A percentile compares a stretch with the other conserved stretches of the same genome.
phyloP scores from a whole-genome alignment of 2,113 vertebrate species.

The Mastomys natalensis region DNA sequence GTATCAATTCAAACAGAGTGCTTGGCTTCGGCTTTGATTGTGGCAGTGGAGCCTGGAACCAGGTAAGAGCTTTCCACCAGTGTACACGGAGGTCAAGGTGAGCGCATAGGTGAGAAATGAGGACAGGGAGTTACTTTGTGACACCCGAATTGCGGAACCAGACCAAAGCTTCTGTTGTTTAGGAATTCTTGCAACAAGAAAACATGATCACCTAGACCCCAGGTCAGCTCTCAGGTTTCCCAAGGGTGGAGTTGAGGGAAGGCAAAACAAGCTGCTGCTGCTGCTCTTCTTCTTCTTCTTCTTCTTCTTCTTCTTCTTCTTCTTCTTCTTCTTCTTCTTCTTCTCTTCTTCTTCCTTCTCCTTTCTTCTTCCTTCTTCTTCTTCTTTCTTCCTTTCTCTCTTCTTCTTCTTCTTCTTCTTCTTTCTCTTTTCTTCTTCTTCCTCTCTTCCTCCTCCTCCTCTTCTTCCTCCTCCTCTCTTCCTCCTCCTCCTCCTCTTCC shows the following conservation, averaged over 20 bases:
- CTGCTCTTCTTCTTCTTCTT: rapidly evolving
- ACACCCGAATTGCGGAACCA: not conserved
- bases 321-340: rapidly evolving
- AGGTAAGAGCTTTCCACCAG: not conserved
- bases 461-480: too few species aligned
- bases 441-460: too few species aligned
- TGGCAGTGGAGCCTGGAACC: not conserved
- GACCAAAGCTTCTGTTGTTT: not conserved
- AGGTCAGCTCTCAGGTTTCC: not conserved
- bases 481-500: not conserved
- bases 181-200: not conserved
- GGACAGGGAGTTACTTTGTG: not conserved
- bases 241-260: not conserved
- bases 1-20: not conserved
- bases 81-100: not conserved
- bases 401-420: too few species aligned
- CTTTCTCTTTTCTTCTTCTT: too few species aligned
- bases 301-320: too few species aligned
- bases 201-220: not conserved
- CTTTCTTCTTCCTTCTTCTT: too few species aligned
- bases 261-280: too few species aligned
- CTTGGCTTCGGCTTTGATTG: not conserved
- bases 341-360: rapidly evolving
- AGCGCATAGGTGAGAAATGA: not conserved
- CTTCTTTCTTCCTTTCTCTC: too few species aligned